Conservation (phyloP, 2,797 vertebrate genomes). For the Cirrhinus molitorella region DNA sequence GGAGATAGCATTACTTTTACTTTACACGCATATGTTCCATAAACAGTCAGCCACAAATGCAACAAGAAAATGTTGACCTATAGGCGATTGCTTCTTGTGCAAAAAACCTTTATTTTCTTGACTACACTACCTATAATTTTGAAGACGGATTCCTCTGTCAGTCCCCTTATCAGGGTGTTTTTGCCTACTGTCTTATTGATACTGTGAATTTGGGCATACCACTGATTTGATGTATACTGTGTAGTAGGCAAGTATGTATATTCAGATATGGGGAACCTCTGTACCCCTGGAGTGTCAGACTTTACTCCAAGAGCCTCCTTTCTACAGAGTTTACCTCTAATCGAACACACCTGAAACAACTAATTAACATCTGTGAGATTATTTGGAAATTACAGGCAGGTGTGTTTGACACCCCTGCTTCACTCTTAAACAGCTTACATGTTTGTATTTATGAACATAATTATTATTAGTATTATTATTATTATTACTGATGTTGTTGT, state of each 20-base stretch:
- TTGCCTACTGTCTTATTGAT: background rate
- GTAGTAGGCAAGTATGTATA: background rate
- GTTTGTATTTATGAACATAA: no score
- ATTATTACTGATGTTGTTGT: no score
- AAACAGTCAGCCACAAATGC: background rate
- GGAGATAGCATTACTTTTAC: no score
- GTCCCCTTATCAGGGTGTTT: background rate
- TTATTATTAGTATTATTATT: no score
- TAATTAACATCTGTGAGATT: background rate
- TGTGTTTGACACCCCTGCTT: background rate
- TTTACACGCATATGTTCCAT: no score
- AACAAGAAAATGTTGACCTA: no score
- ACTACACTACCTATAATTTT: background rate
- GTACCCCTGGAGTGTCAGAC: background rate
- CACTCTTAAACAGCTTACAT: background rate
- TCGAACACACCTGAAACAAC: no score
- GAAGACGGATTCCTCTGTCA: no score
- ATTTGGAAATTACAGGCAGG: background rate
- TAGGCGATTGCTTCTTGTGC: no score
- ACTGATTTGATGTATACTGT: background rate
- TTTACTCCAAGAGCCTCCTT: background rate
- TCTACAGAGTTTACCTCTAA: background rate
- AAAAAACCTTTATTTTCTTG: background rate
- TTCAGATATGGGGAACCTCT: background rate
- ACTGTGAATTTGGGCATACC: background rate